phyloP scores from a whole-genome alignment of 2,888 invertebrate genomes.

The Gari tellinella region DNA sequence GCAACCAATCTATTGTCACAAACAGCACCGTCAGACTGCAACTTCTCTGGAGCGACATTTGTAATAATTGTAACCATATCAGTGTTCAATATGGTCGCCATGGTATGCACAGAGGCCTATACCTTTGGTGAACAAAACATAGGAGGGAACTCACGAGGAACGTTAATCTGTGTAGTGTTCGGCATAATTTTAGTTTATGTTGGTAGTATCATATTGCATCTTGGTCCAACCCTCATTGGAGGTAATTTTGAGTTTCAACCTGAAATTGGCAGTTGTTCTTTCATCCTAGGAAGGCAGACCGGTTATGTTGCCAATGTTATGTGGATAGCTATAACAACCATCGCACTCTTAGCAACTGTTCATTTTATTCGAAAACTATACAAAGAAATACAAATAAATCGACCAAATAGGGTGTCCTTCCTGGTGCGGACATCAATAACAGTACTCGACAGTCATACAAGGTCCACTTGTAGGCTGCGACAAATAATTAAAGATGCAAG shows the following conservation, averaged over 20 bases:
- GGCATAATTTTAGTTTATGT: slow-evolving; percentile 83
- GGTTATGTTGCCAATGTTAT: slow-evolving; percentile 83
- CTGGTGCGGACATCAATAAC: slow-evolving; percentile 82
- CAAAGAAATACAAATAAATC: slow-evolving; percentile 82
- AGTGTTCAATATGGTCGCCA: slow-evolving; percentile 84
- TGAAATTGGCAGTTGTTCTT: slow-evolving; percentile 83
- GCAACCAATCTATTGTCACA: slow-evolving; percentile 80
- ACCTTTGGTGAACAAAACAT: slow-evolving; percentile 82
- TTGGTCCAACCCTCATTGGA: slow-evolving; percentile 84
- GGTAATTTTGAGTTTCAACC: slow-evolving; percentile 83
- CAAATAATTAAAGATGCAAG: slow-evolving; percentile 79
- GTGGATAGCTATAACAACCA: slow-evolving; percentile 83
- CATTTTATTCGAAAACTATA: slow-evolving; percentile 83
- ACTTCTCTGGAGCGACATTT: slow-evolving; percentile 81
- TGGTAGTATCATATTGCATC: slow-evolving; percentile 83
- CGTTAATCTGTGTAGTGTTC: slow-evolving; percentile 82
- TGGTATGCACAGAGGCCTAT: slow-evolving; percentile 84
- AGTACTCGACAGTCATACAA: slow-evolving; percentile 70
- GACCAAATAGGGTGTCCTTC: slow-evolving; percentile 79
- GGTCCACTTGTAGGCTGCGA: slow-evolving; percentile 70
- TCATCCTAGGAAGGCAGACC: slow-evolving; percentile 81
- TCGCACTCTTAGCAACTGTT: slow-evolving; percentile 79
- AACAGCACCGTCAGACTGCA: slow-evolving; percentile 78
- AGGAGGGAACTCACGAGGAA: slow-evolving; percentile 79
- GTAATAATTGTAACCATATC: slow-evolving; percentile 83